These are phyloP conservation scores for Smittia aterrima DNA, from an alignment of 2,888 invertebrate genomes.

Conservation along the genomic window DNA sequence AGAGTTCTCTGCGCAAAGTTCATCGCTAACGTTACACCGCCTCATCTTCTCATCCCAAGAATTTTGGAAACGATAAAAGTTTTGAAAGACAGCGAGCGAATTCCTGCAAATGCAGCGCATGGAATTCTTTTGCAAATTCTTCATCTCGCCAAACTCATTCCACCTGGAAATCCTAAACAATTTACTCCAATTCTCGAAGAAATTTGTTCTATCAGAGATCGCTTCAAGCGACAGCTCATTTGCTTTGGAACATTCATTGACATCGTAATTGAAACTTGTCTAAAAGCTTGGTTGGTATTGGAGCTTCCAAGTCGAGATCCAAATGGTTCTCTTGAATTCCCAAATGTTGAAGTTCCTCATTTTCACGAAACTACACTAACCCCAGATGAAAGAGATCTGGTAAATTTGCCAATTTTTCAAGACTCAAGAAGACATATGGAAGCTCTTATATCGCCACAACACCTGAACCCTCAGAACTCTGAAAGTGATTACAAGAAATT, in stretches of 20 bases:
- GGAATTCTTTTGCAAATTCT: conserved; percentile 41
- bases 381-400: too few species aligned
- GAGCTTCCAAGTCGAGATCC: not conserved
- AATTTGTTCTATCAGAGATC: not conserved
- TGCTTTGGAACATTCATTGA: conserved; percentile 11
- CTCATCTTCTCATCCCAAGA: conserved; percentile 49
- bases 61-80: conserved; percentile 43
- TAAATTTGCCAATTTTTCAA: too few species aligned
- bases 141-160: not conserved
- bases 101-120: conserved; percentile 36
- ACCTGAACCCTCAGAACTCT: too few species aligned
- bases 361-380: too few species aligned
- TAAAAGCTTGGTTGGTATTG: not conserved
- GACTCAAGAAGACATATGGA: too few species aligned
- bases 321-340: too few species aligned
- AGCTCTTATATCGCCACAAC: too few species aligned
- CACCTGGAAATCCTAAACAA: not conserved
- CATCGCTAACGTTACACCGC: conserved; percentile 60
- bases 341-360: too few species aligned
- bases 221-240: not conserved
- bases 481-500: too few species aligned
- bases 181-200: not conserved
- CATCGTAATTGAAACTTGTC: conserved; percentile 26
- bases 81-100: not conserved
- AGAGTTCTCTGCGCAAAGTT: conserved; percentile 73